Evolutionary conservation across 2,113 vertebrate genomes (phyloP).

Genomic region (Cygnus atratus): DNA sequence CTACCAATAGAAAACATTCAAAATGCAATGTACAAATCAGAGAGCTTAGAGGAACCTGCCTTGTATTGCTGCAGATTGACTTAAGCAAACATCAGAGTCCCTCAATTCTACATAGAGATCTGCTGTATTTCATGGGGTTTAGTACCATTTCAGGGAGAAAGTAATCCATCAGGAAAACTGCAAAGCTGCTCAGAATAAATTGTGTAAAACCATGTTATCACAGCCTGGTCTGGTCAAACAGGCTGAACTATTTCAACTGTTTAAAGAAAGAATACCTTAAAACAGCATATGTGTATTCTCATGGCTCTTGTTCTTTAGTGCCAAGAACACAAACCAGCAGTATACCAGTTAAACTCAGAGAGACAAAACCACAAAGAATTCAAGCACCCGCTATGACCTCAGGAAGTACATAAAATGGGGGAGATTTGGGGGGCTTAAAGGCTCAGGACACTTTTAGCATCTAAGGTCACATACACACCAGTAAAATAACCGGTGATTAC

Average conservation of each 20-base stretch:
- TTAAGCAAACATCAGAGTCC: not conserved
- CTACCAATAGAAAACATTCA: not conserved
- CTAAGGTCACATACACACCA: no score
- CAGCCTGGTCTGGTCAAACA: accelerated
- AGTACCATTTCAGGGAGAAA: not conserved
- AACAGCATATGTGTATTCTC: accelerated
- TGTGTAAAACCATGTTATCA: not conserved
- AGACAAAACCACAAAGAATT: not conserved
- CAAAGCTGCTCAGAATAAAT: not conserved
- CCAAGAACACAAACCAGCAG: not conserved
- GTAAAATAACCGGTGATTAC: accelerated
- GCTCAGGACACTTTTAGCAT: not conserved
- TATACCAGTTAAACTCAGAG: not conserved
- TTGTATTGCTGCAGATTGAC: not conserved
- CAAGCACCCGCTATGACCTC: not conserved
- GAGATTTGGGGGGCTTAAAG: not conserved
- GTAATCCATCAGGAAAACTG: not conserved
- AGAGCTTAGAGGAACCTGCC: not conserved
- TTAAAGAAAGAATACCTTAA: not conserved
- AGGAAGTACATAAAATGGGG: not conserved
- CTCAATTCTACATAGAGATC: not conserved
- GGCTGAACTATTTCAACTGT: not conserved
- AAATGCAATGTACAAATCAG: not conserved
- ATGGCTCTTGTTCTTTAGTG: not conserved
- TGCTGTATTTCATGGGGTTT: not conserved